Percentiles rank a stretch among this genome's conserved stretches.
Evolutionary conservation across 2,797 vertebrate genomes (phyloP).

Genomic region (Luscinia luscinia): DNA sequence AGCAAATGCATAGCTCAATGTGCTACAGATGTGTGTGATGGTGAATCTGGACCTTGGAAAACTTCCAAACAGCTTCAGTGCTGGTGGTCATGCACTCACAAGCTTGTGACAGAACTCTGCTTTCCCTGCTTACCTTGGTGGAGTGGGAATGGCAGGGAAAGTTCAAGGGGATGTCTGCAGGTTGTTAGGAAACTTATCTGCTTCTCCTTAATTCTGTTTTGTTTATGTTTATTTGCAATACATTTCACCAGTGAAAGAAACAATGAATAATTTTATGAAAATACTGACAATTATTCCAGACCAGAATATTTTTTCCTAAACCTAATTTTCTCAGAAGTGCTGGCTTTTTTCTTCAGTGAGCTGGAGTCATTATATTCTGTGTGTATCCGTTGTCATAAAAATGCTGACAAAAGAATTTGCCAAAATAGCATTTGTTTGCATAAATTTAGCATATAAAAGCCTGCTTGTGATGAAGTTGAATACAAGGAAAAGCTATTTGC

Average conservation of each 20-base stretch:
- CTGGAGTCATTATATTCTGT: neutral
- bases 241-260: constrained; percentile 28
- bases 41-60: constrained; percentile 65
- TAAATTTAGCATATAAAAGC: neutral
- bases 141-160: constrained; percentile 30
- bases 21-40: constrained; percentile 60
- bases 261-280: constrained; percentile 31
- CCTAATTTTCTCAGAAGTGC: constrained; percentile 45
- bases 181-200: neutral
- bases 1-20: constrained; percentile 44
- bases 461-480: neutral
- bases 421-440: neutral
- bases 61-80: constrained; percentile 42
- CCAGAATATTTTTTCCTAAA: constrained; percentile 41
- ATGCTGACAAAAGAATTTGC: constrained; percentile 40
- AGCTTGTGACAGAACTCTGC: neutral
- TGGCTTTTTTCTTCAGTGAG: constrained; percentile 28
- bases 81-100: neutral
- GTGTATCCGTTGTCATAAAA: neutral
- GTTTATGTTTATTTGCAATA: constrained; percentile 48
- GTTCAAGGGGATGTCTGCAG: constrained; percentile 27
- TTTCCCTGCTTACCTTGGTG: constrained; percentile 30
- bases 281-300: neutral
- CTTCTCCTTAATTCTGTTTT: neutral
- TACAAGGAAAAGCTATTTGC: neutral